Evolutionary conservation across 2,113 vertebrate species (phyloP).

Genomic region (Strigops habroptila): DNA sequence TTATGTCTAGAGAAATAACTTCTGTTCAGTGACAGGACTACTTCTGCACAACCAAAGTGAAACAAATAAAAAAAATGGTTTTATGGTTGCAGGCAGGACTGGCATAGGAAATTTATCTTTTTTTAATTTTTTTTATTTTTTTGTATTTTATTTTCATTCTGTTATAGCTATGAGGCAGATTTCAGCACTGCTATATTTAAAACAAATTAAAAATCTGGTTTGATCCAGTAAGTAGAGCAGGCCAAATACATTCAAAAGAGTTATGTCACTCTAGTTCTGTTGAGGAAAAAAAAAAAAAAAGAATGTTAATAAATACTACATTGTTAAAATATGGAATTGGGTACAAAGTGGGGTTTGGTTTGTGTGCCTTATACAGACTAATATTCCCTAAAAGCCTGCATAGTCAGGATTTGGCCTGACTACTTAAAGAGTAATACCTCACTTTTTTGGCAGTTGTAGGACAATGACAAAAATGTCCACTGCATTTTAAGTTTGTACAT

Average conservation of each 20-base stretch:
- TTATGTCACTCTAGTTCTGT: neutral
- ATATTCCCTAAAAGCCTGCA: neutral
- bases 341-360: neutral
- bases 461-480: neutral
- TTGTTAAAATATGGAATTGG: neutral
- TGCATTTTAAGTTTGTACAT: neutral
- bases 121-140: neutral
- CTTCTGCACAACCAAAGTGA: neutral
- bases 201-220: neutral
- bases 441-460: neutral
- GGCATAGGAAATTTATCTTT: neutral
- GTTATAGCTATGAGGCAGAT: neutral
- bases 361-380: neutral
- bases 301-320: neutral
- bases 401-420: neutral
- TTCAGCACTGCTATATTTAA: neutral
- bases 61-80: neutral
- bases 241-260: neutral
- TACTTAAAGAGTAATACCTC: neutral
- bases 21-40: neutral
- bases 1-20: neutral
- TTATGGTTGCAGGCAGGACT: neutral
- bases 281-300: neutral
- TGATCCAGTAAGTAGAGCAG: neutral
- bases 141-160: neutral